A percentile compares a stretch with the other conserved stretches of the same genome.
Conservation (phyloP, 2,797 vertebrate species). For the Liparis tanakae region DNA sequence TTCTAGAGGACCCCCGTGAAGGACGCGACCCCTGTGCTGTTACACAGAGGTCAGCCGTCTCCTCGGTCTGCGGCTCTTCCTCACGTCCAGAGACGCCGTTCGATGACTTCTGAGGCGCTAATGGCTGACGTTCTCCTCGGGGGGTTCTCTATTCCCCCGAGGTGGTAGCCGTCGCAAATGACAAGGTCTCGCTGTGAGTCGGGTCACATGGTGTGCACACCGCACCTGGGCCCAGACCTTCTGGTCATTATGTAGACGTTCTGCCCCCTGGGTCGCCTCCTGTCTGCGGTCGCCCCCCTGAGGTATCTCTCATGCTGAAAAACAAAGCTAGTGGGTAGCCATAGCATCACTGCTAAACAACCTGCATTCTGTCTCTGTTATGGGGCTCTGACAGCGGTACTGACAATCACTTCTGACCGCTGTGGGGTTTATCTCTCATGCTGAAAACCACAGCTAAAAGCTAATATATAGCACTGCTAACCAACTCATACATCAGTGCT, state of each 20-base stretch:
- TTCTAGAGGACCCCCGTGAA: slow-evolving; percentile 50
- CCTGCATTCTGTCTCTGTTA: no score
- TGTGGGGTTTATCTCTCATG: no score
- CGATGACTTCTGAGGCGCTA: slow-evolving; percentile 42
- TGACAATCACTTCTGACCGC: no score
- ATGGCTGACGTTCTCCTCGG: slow-evolving; percentile 49
- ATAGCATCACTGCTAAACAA: no score
- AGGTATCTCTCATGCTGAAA: slow-evolving; percentile 29
- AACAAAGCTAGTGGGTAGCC: slow-evolving; percentile 9
- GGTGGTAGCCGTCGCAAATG: slow-evolving; percentile 52
- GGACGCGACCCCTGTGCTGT: slow-evolving; percentile 28
- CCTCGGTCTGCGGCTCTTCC: slow-evolving; percentile 30
- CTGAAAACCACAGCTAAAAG: slow-evolving; percentile 24
- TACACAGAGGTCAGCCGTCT: slow-evolving; percentile 56
- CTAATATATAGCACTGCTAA: slow-evolving; percentile 12
- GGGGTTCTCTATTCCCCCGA: slow-evolving; percentile 31
- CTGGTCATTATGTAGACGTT: slow-evolving; percentile 4
- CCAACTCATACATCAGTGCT: neutral
- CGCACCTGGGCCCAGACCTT: slow-evolving; percentile 50
- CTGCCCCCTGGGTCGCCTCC: slow-evolving; percentile 28
- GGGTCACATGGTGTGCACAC: slow-evolving; percentile 34
- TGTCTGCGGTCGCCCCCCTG: neutral
- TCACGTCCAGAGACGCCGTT: slow-evolving; percentile 26
- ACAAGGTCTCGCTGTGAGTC: slow-evolving; percentile 28
- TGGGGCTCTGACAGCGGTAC: no score